Conservation (phyloP, 2,113 vertebrate genomes). For the Oryzias javanicus region DNA sequence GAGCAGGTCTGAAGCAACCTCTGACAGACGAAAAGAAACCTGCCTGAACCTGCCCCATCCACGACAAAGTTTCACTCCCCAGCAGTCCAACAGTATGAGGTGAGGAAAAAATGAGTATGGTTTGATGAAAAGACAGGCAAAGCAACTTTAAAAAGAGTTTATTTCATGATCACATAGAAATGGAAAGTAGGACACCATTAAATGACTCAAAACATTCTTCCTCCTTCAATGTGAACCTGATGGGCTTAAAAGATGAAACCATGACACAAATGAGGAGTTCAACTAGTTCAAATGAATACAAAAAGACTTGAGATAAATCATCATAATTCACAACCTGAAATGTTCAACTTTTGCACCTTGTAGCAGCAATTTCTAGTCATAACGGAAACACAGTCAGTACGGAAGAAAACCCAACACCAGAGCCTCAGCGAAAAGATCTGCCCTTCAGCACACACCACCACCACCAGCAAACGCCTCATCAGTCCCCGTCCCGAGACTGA, state of each 20-base stretch:
- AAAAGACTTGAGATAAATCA: neutral
- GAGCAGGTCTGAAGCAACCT: neutral
- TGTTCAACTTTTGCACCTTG: neutral
- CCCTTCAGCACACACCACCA: neutral
- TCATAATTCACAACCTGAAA: constrained; percentile 5
- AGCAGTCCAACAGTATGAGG: neutral
- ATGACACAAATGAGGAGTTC: neutral
- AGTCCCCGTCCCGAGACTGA: neutral
- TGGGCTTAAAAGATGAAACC: neutral
- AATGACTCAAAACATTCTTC: too few species aligned
- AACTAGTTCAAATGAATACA: neutral
- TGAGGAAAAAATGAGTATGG: neutral
- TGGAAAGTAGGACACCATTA: neutral
- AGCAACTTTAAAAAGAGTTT: constrained; percentile 44
- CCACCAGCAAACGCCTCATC: neutral
- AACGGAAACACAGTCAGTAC: constrained; percentile 1
- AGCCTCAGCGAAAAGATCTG: constrained; percentile 1
- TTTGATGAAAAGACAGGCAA: constrained; percentile 45
- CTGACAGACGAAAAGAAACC: neutral
- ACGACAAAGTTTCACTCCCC: too few species aligned
- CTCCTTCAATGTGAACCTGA: neutral
- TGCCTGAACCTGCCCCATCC: constrained; percentile 16
- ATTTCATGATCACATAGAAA: constrained; percentile 56
- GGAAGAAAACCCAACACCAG: neutral
- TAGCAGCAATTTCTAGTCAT: neutral